Base-by-base conservation (phyloP, 1,140 invertebrate genomes). In the Galleria mellonella region DNA sequence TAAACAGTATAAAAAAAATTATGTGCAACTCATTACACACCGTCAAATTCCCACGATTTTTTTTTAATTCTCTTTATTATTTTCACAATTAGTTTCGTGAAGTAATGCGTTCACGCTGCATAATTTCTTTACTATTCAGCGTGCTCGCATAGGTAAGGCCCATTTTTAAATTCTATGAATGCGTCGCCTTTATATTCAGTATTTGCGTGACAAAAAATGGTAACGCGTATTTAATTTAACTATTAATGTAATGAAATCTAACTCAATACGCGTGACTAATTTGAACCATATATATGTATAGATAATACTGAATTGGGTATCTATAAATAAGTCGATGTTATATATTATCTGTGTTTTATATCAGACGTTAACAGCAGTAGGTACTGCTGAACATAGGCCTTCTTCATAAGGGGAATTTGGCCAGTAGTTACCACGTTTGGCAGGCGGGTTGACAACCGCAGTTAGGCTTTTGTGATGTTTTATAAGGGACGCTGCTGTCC, bases 61-160 rank as follows among this genome's bases (percentile, higher is more conserved):
- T 75, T 74, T 74, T 79, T 73, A 62, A 66, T 52, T 43, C 48
- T 58, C 48, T 72, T 62, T 57, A 63, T 68, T 69, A 71, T 71
- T 70, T 74, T 68, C 47, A 73, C 72, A 83, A 84, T 84, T 74
- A 82, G 56, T 66, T 72, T 73, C 62, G 60, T 67, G 50, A 67
- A 62, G 70, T 69, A 77, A 84, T 75, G 71, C 54, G 76, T 83
- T 83, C 78, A 84, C 81, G 76, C 81, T 74, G 78, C 71, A 84
- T 83, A 84, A 83, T 77, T 77, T 72, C 62, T 55, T 51, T 35
- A 39, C 65, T 57, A 51, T 64, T 66, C 53, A 61, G 28, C 44
- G 43, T 36, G 43, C 17, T 23, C 46, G 48, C 50, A 47, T 45
- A 72, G 49, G 31, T 23, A 43, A 52, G 47, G 68, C 60, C 57